A percentile compares a stretch with the other conserved stretches of the same genome.
These are phyloP conservation scores for Thermophis baileyi DNA, from an alignment of 2,113 vertebrate species.

Conservation along the genomic window DNA sequence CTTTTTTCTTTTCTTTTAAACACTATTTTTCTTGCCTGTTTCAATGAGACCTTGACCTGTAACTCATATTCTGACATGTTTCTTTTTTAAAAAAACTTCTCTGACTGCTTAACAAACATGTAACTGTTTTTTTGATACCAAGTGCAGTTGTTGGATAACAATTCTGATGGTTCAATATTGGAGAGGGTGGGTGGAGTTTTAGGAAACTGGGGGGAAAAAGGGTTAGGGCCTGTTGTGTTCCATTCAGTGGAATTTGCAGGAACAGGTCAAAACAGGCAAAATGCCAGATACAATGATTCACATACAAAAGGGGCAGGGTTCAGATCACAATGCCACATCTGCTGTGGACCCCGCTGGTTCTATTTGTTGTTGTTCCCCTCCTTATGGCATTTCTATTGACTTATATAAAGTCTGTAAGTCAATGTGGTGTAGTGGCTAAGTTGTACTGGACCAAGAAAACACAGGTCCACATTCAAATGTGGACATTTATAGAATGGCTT, in stretches of 20 bases:
- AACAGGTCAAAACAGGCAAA: background rate
- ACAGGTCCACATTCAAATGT: background rate
- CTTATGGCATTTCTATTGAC: background rate
- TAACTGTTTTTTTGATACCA: background rate
- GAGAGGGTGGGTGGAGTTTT: background rate
- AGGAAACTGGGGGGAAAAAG: background rate
- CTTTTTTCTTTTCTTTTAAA: background rate
- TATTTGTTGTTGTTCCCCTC: background rate
- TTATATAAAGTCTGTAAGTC: background rate
- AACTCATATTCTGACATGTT: too few species aligned
- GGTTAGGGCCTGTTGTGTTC: background rate
- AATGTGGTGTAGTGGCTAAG: background rate
- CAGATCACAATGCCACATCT: background rate
- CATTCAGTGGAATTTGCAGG: background rate
- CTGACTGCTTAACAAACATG: background rate
- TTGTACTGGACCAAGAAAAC: background rate
- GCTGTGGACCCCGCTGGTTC: background rate
- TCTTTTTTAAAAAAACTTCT: too few species aligned
- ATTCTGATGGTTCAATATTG: background rate
- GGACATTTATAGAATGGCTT: background rate
- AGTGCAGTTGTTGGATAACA: background rate
- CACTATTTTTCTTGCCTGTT: background rate
- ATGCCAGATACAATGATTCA: background rate
- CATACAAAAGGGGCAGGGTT: background rate
- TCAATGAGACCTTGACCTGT: too few species aligned